Conservation (phyloP, 2,888 invertebrate species). For the Macaria liturata region DNA sequence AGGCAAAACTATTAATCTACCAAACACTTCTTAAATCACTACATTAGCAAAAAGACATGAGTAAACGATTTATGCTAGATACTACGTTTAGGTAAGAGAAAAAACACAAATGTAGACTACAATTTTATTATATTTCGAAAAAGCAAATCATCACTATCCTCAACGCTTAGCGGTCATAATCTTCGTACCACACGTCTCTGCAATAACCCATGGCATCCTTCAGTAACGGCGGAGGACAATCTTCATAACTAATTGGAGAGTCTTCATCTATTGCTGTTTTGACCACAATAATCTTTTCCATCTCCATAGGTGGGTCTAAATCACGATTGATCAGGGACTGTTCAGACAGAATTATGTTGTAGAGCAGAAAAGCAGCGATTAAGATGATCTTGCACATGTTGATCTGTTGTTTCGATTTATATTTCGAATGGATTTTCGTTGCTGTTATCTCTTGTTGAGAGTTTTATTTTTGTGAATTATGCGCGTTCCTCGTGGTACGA, state of each 20-base stretch:
- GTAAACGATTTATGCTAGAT: too few species aligned
- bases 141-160: background rate
- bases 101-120: background rate
- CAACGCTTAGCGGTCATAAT: slow-evolving; percentile 1
- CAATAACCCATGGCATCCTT: background rate
- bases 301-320: background rate
- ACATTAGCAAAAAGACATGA: too few species aligned
- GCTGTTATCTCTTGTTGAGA: background rate
- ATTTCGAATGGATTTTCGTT: background rate
- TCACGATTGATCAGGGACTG: slow-evolving; percentile 1
- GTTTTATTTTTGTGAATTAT: background rate
- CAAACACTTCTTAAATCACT: too few species aligned
- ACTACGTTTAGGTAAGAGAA: too few species aligned
- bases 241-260: slow-evolving; percentile 3
- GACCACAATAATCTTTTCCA: slow-evolving; percentile 1
- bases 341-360: background rate
- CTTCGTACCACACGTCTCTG: slow-evolving; percentile 5
- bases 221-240: background rate
- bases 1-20: too few species aligned
- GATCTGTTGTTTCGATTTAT: background rate
- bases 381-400: slow-evolving; percentile 1
- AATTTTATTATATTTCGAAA: background rate
- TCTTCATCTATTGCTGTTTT: slow-evolving; percentile 3
- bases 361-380: background rate
- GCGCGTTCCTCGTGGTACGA: too few species aligned